Evolutionary conservation across 1,140 invertebrate genomes (phyloP).

Genomic region (Bacillus rossius): DNA sequence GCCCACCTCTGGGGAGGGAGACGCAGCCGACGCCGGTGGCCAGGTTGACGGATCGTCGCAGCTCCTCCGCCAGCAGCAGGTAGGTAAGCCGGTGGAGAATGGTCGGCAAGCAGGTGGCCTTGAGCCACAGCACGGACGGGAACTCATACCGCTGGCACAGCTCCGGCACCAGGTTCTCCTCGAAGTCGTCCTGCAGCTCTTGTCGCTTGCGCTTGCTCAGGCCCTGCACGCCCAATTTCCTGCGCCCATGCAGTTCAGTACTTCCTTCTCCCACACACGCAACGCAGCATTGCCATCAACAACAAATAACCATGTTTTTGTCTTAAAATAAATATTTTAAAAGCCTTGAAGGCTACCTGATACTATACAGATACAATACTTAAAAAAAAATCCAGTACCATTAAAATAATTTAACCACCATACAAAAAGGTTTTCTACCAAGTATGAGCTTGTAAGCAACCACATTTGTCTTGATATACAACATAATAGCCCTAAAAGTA

Average conservation of each 20-base stretch:
- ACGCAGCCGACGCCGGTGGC: slow-evolving; percentile 38
- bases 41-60: slow-evolving; percentile 54
- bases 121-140: slow-evolving; percentile 84
- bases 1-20: slow-evolving; percentile 14
- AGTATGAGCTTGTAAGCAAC: no score
- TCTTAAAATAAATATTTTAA: slow-evolving; percentile 1
- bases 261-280: no score
- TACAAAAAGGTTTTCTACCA: no score
- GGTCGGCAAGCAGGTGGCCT: slow-evolving; percentile 81
- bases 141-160: slow-evolving; percentile 81
- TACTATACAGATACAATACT: no score
- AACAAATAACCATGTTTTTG: not conserved
- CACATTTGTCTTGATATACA: no score
- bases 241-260: no score
- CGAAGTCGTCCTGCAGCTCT: slow-evolving; percentile 49
- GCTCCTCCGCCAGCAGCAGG: slow-evolving; percentile 74
- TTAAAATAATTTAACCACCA: no score
- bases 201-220: slow-evolving; percentile 40
- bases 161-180: slow-evolving; percentile 86
- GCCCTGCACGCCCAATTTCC: no score
- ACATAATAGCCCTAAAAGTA: no score
- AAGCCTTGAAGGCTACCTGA: no score
- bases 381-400: no score
- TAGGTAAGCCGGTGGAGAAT: slow-evolving; percentile 74
- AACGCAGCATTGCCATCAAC: no score